Base-by-base conservation (phyloP, 2,113 vertebrate genomes). In the Hyperoodon ampullatus region DNA sequence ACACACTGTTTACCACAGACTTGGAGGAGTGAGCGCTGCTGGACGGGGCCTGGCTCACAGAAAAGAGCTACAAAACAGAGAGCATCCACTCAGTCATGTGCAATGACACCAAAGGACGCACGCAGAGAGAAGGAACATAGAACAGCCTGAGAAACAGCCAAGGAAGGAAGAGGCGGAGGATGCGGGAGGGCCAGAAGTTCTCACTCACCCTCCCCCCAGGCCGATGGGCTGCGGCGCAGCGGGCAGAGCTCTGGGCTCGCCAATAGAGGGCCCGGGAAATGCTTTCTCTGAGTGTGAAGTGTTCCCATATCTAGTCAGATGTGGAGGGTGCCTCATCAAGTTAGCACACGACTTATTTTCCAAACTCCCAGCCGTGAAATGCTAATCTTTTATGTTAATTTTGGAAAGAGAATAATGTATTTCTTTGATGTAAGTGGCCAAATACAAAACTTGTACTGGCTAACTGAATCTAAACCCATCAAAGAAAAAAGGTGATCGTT, bases 11-110 rank as follows among this genome's bases (percentile, higher is more conserved):
- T 99, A 99, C 99, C 99, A 65, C 99, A 93, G 98, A 99, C 97
- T 99, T 99, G 88, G 99, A 99, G 85, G 99, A 96, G 10, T 99
- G 99, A 88, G 98, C 97, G 98, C 98, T 99, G 99, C 99, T 99
- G 98, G 98, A 98, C 93, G 98, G 82, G 98, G 99, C 99, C 97
- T 98, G 98, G 95, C 99, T 98, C 96, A 99, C 98, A 96, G 98
- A 98, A 98, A 98, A 98, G 98, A 99, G 99, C 99, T 99, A 99
- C 70, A 97, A 98, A 98, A 98, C 97, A 99, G 98, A 98, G 98
- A 65, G 98, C 96, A 98, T 93, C 93, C 88, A 53, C 66, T 98
- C 72, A 97, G 96, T 88, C 68, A 68, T 18, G 26, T 50, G 53
- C 44, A 58, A 60, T 42, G 85, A 91, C n/a, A 61, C 47, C 89